Evolutionary conservation across 2,888 invertebrate genomes (phyloP).

Genomic region (Petrolisthes cinctipes): DNA sequence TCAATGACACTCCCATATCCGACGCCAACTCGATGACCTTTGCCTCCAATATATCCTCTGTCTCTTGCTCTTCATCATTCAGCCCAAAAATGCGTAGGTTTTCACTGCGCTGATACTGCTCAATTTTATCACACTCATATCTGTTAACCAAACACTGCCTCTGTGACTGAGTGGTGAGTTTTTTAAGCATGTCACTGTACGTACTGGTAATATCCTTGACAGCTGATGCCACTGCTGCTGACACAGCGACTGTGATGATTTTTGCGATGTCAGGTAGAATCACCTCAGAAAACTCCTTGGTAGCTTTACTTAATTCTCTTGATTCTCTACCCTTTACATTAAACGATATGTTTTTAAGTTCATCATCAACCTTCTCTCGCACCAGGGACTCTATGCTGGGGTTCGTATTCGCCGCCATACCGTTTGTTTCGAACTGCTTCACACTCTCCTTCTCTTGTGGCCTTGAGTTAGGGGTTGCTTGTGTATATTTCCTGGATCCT

Average conservation of each 20-base stretch:
- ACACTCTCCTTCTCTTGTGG: neutral
- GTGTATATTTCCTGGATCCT: neutral
- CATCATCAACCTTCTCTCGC: constrained; percentile 6
- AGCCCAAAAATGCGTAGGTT: constrained; percentile 8
- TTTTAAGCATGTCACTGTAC: neutral
- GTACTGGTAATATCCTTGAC: constrained; percentile 12
- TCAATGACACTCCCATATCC: constrained; percentile 8
- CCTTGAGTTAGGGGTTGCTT: neutral
- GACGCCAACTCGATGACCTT: constrained; percentile 7
- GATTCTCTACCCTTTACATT: neutral
- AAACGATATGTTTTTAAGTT: neutral
- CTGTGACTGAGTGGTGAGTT: neutral
- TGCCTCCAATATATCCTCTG: neutral
- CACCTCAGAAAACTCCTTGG: constrained; percentile 8
- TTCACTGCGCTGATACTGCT: constrained; percentile 5
- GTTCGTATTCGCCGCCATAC: neutral
- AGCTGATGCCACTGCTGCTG: neutral
- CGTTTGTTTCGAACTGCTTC: constrained; percentile 15
- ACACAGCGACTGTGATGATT: constrained; percentile 14
- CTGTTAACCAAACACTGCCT: neutral
- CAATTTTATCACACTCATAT: neutral
- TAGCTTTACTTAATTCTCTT: neutral
- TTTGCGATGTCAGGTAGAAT: constrained; percentile 5
- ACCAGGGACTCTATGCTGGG: neutral
- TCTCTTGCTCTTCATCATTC: neutral